Conservation (phyloP, 2,113 vertebrate genomes). For the Dasyornis broadbenti region DNA sequence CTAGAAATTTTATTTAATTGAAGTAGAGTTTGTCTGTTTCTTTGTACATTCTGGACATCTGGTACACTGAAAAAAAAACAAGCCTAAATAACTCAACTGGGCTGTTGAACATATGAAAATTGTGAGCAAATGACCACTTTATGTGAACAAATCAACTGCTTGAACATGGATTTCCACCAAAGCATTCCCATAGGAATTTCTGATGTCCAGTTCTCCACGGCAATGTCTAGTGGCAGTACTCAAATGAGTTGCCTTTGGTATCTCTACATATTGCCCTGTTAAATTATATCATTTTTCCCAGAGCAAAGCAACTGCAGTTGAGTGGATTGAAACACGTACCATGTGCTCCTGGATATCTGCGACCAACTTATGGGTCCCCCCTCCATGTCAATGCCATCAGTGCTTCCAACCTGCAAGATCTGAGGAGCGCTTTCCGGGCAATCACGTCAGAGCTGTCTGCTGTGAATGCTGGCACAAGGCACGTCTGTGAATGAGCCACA, state of each 20-base stretch:
- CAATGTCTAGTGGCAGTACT: not conserved
- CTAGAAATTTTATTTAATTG: not conserved
- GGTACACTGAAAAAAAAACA: not conserved
- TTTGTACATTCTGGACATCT: not conserved
- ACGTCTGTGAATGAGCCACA: not conserved
- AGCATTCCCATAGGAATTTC: not conserved
- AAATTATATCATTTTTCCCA: not conserved
- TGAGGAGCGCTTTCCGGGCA: not conserved
- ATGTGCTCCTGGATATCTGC: not conserved
- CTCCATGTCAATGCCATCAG: fast-evolving
- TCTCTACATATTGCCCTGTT: not conserved
- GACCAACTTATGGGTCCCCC: fast-evolving
- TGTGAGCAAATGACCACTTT: not conserved
- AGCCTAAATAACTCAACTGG: not conserved
- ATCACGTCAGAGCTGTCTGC: not conserved
- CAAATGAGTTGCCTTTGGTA: not conserved
- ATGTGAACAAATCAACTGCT: not conserved
- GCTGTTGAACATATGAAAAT: slow-evolving; percentile 1
- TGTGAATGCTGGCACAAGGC: not conserved
- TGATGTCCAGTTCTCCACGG: not conserved
- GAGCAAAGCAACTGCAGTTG: not conserved
- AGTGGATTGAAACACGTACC: not conserved
- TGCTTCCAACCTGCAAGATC: not conserved
- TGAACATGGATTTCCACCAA: not conserved
- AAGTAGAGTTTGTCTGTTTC: not conserved